Evolutionary conservation across 2,888 invertebrate species (phyloP), one percentile per base, ranked within the genome.

Genomic region (Entomobrya multifasciata): DNA sequence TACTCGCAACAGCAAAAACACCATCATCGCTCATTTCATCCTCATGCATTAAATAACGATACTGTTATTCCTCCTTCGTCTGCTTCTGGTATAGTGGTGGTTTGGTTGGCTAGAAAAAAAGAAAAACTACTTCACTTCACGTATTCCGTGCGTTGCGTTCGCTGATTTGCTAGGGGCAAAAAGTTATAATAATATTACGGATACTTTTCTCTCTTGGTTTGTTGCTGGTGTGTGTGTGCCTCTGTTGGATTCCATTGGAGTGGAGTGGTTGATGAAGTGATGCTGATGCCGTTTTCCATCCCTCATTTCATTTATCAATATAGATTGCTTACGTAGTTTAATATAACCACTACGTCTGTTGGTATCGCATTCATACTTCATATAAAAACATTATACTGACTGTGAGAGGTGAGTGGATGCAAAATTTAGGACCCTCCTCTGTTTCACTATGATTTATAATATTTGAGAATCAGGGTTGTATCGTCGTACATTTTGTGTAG

Each of bases 11-110:
- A 52, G 17, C n/a, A 27, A 41, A 62, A 27, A 70, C 25, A 57
- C 17, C 72, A 74, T 30, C 72, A 74, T 74, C 77, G 22, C 41
- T 77, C 62, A 47, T 60, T 67, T 81, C 81, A 81, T 72, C 81
- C 60, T 57, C 52, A 52, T 62, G 52, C 25, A 83, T 83, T 83
- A 83, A 83, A 83, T 65, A 76, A 55, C 65, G 76, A 77, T 57
- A 77, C 41, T 41, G 57, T 77, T 77, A 22, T 22, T 77, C 36
- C 4, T 4, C 8, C 36, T 36, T 20, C 36, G 22, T 55, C 36
- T 55, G 41, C 17, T 36, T 36, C 36, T 36, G 36, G 4, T 36
- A 4, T 36, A 36, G 4, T 36, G 67, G 22, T 36, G 10, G 3
- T 65, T 65, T 65, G 22, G 57, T 4, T n/a, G n/a, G n/a, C n/a